Evolutionary conservation across 2,888 invertebrate species (phyloP).

Genomic region (Mamestra brassicae): DNA sequence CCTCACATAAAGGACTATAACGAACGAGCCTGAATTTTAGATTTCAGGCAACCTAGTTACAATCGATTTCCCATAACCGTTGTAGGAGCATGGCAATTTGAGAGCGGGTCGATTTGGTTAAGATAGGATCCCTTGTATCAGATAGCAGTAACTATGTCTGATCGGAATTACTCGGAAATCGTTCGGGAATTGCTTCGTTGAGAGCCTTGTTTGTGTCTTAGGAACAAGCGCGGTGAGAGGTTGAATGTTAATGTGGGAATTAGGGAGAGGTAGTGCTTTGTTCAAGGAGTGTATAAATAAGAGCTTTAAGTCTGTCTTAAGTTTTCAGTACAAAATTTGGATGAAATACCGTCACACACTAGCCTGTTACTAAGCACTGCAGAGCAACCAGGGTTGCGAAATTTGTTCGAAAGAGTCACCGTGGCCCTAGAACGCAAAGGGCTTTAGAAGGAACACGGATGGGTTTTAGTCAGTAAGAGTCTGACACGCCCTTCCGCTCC

Average conservation of each 20-base stretch:
- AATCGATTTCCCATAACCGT: slow-evolving; percentile 57
- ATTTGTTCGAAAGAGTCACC: too few species aligned
- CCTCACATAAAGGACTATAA: slow-evolving; percentile 7
- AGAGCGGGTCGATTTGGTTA: slow-evolving; percentile 35
- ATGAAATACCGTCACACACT: too few species aligned
- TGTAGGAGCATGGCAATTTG: slow-evolving; percentile 38
- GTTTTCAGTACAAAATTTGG: background rate
- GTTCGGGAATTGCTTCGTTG: slow-evolving; percentile 23
- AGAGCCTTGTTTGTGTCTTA: slow-evolving; percentile 42
- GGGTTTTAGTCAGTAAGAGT: too few species aligned
- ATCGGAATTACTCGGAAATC: slow-evolving; percentile 47
- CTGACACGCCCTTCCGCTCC: too few species aligned
- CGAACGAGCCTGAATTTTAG: slow-evolving; percentile 32
- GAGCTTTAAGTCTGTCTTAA: background rate
- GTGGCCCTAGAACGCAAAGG: too few species aligned
- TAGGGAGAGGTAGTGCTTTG: slow-evolving; percentile 15
- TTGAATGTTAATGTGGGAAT: slow-evolving; percentile 51
- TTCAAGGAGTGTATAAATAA: background rate
- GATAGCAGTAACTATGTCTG: slow-evolving; percentile 39
- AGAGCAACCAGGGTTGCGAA: too few species aligned
- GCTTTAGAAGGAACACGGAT: too few species aligned
- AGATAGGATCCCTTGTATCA: slow-evolving; percentile 48
- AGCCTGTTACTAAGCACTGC: too few species aligned
- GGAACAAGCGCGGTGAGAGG: slow-evolving; percentile 24
- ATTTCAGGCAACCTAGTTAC: slow-evolving; percentile 34